These are phyloP conservation scores for Gasteruption jaculator DNA, from an alignment of 2,888 invertebrate genomes.

Conservation along the genomic window DNA sequence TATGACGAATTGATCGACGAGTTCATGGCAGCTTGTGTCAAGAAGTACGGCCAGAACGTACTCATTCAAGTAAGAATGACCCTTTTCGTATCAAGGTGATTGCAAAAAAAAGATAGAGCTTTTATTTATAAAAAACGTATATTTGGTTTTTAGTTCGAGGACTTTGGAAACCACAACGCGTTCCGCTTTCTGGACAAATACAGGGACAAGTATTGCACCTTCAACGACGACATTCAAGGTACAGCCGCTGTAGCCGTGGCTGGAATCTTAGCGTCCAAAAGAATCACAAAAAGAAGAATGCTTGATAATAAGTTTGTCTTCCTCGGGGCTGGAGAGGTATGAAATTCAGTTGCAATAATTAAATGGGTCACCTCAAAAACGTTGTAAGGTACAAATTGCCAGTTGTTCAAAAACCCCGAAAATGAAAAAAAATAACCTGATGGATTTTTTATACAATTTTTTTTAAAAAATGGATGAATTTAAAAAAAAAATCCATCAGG, in stretches of 20 bases:
- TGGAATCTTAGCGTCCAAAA: constrained; percentile 77
- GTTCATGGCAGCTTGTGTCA: constrained; percentile 92
- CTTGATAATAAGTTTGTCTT: constrained; percentile 87
- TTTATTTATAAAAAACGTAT: constrained; percentile 3
- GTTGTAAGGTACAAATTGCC: too few relatives aligned
- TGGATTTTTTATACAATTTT: too few relatives aligned
- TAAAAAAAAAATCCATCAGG: too few relatives aligned
- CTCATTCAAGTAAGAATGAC: constrained; percentile 70
- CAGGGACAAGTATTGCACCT: constrained; percentile 87
- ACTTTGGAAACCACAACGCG: constrained; percentile 97
- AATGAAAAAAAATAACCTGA: too few relatives aligned
- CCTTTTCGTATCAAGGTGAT: too few relatives aligned
- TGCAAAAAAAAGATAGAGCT: too few relatives aligned
- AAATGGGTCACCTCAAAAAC: too few relatives aligned
- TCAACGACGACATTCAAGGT: constrained; percentile 99
- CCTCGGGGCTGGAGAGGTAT: constrained; percentile 78
- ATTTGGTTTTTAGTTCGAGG: constrained; percentile 78
- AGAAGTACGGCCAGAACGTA: constrained; percentile 81
- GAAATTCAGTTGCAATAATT: constrained; percentile 19
- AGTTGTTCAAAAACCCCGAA: too few relatives aligned
- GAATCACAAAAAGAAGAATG: constrained; percentile 76
- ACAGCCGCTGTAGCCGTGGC: constrained; percentile 95
- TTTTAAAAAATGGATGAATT: too few relatives aligned
- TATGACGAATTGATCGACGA: constrained; percentile 95
- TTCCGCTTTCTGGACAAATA: constrained; percentile 90